Base-by-base conservation (phyloP, 1,140 invertebrate species). In the Camponotus floridanus region DNA sequence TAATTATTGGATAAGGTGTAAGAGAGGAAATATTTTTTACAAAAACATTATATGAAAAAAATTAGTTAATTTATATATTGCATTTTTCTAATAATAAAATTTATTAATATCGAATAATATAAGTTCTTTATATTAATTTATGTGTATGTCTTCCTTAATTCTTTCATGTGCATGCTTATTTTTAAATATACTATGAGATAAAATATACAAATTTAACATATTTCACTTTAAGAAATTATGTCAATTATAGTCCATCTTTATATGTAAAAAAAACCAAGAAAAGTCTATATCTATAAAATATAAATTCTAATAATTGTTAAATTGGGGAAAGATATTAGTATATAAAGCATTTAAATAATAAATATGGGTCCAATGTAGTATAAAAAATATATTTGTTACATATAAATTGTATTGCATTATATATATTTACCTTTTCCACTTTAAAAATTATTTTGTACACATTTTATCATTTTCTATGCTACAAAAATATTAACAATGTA, bases 291-390 rank as follows among this genome's bases (percentile, higher is more conserved):
- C 18, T 87, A 39, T 62, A n/a, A 67, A 42, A 71, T 70, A 39
- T 73, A 73, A 51, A 11, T 81, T 45, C 57, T 73, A 86, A 6
- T 57, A 80, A 79, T 26, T 70, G 61, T 87, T 76, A 57, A 89
- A 73, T 51, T 85, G 48, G 48, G 4, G 15, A 57, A 76, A 83
- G 31, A 39, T 13, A 81, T 81, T 88, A 51, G n/a, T n/a, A 78
- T 91, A 76, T 89, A 86, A 90, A 91, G 39, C 64, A 85, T 89
- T 87, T 78, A 74, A 79, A 73, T 78, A 91, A 91, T 79, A 76
- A 89, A 89, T 55, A 87, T 88, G 89, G 78, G 88, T 87, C 83
- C 81, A 88, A 91, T 59, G n/a, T 73, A 67, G 59, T 71, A 76
- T 76, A 26, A 88, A 86, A 86, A 62, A 83, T 76, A 86, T 86